These are phyloP conservation scores for Drosophila monieri DNA, from an alignment of 2,888 invertebrate genomes.

Conservation along the genomic window DNA sequence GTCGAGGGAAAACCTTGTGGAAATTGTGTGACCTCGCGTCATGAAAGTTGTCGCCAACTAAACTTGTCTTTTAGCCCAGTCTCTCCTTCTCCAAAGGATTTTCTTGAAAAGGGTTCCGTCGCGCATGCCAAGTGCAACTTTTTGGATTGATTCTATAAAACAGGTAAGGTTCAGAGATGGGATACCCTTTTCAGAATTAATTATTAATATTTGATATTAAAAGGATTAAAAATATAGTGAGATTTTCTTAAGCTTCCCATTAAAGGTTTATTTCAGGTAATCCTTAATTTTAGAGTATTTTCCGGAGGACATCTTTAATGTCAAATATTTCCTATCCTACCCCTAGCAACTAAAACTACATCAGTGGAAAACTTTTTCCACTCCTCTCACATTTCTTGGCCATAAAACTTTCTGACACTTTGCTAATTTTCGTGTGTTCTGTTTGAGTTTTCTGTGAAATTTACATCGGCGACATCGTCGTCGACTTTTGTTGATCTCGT, in stretches of 20 bases:
- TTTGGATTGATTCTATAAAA: slow-evolving; percentile 45
- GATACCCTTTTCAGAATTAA: slow-evolving; percentile 1
- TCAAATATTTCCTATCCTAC: not conserved
- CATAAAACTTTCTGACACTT: slow-evolving; percentile 71
- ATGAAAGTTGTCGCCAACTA: slow-evolving; percentile 63
- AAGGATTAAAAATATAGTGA: not conserved
- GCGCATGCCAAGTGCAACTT: slow-evolving; percentile 64
- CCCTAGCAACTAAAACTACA: slow-evolving; percentile 24
- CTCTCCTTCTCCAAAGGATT: slow-evolving; percentile 1
- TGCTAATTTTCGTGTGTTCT: slow-evolving; percentile 59
- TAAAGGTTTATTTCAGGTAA: not conserved
- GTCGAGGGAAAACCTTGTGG: slow-evolving; percentile 42
- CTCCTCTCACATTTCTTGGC: slow-evolving; percentile 12
- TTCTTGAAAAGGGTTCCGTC: slow-evolving; percentile 18
- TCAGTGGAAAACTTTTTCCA: slow-evolving; percentile 29
- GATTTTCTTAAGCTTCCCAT: not conserved
- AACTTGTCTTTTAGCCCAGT: slow-evolving; percentile 10
- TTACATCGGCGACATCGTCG: slow-evolving; percentile 52
- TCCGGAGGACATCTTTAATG: not conserved
- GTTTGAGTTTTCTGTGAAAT: slow-evolving; percentile 67
- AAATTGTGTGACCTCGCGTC: slow-evolving; percentile 74
- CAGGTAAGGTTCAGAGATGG: slow-evolving; percentile 7
- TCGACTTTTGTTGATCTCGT: slow-evolving; percentile 32
- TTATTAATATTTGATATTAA: not conserved
- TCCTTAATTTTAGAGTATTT: not conserved